These are phyloP conservation scores for Sacculina carcini DNA, from an alignment of 2,888 invertebrate species.

Conservation along the genomic window DNA sequence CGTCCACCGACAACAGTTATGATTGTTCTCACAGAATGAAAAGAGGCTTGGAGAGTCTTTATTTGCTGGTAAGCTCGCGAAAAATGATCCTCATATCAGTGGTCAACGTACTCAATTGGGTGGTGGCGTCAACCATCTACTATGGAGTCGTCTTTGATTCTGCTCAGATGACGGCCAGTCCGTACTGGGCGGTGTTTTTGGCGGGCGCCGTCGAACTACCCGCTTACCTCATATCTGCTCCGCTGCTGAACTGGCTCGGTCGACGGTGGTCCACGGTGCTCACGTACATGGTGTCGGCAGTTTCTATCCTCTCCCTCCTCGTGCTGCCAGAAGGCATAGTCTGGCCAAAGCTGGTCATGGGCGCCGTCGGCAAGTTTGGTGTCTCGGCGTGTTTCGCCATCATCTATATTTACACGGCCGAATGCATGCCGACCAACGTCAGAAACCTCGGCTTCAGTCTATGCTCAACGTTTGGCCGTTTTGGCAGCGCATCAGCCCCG, in stretches of 20 bases:
- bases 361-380: conserved; percentile 48
- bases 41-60: conserved; percentile 26
- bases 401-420: conserved; percentile 57
- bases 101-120: conserved; percentile 49
- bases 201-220: conserved; percentile 29
- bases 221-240: conserved; percentile 5
- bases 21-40: too few relatives aligned
- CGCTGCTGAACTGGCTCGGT: conserved; percentile 20
- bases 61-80: conserved; percentile 40
- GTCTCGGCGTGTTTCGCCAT: conserved; percentile 58
- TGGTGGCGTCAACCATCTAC: conserved; percentile 58
- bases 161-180: conserved; percentile 47
- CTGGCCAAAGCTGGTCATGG: conserved; percentile 33
- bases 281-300: conserved; percentile 7
- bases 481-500: conserved; percentile 63
- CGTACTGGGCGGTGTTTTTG: conserved; percentile 58
- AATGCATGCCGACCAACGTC: conserved; percentile 65
- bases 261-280: conserved; percentile 35
- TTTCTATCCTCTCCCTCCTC: conserved; percentile 9
- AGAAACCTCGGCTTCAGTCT: conserved; percentile 63
- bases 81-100: conserved; percentile 40
- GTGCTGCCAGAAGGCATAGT: conserved; percentile 15
- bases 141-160: conserved; percentile 69
- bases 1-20: conserved; percentile 20
- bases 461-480: conserved; percentile 54